These are phyloP conservation scores for Saturnia japonica DNA, from an alignment of 2,888 invertebrate genomes.

Conservation along the genomic window DNA sequence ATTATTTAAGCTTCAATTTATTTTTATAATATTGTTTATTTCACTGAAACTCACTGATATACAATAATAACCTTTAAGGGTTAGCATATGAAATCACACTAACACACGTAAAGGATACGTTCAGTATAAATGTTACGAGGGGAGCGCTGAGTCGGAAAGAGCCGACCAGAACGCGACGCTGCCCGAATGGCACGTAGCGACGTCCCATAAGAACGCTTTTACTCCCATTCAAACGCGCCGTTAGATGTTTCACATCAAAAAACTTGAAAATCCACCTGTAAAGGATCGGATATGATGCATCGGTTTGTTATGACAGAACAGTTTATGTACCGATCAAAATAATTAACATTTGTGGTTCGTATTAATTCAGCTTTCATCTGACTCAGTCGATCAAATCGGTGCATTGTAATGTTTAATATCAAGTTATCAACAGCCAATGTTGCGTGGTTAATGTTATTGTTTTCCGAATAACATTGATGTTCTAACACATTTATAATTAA, in stretches of 20 bases:
- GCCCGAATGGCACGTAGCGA: too few relatives aligned
- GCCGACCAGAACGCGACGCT: too few relatives aligned
- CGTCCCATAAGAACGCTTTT: too few relatives aligned
- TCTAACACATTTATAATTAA: neutral
- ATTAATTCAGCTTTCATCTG: neutral
- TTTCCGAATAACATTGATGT: neutral
- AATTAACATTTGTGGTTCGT: neutral
- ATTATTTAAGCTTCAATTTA: too few relatives aligned
- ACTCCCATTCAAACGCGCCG: neutral
- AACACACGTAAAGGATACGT: too few relatives aligned
- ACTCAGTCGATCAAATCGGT: neutral
- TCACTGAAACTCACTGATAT: too few relatives aligned
- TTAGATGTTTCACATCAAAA: neutral
- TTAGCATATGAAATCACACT: too few relatives aligned
- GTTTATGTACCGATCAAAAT: neutral
- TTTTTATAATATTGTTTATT: too few relatives aligned
- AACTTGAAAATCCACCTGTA: neutral
- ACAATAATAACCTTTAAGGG: too few relatives aligned
- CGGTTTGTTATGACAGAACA: neutral
- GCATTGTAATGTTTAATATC: neutral
- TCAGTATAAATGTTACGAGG: too few relatives aligned
- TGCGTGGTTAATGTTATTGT: neutral
- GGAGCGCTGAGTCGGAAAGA: too few relatives aligned
- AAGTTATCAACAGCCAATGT: slow-evolving; percentile 3
- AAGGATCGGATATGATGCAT: neutral